Base-by-base conservation (phyloP, 1,140 invertebrate genomes). In the Triops cancriformis region DNA sequence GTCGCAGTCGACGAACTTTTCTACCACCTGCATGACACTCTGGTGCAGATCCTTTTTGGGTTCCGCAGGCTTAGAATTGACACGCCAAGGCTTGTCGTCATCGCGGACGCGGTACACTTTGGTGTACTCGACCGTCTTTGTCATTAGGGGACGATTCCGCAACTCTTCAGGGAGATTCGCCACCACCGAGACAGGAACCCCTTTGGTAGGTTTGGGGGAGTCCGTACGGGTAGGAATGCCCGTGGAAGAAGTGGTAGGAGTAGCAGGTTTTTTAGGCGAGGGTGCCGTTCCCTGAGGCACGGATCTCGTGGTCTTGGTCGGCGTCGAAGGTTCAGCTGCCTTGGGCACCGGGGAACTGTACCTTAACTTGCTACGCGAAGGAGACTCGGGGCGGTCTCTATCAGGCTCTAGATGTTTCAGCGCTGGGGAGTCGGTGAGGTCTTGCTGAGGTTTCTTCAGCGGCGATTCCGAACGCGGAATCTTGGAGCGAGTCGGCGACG, bases 51-150 rank as follows among this genome's bases (percentile, higher is more conserved):
- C 77, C 18, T 73, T 78, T 5, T 41, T 72, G 14, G 77, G 74
- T 41, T 43, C 45, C 6, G 37, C 64, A 9, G 76, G 45, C n/a
- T 42, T 78, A 42, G 73, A 26, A 28, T 78, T 78, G 26, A 78
- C 41, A 18, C 77, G 73, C 77, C 77, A 78, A 6, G 77, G 77
- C 37, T 78, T 78, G 3, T 78, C 77, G 27, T 78, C 73, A 23
- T 76, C 75, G 43, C 77, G 77, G n/a, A 78, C 31, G 26, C 72
- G 73, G 10, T 73, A 27, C 14, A 73, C 74, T 37, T 73, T 37
- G 0, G 73, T 73, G 23, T 43, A 45, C 26, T 78, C 77, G 12
- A 78, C 64, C 14, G 77, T 78, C 28, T 73, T 72, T 26, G 74
- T 73, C 72, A 78, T 73, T 2, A 64, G 7, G 18, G 37, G 75